Conservation (phyloP, 1,140 invertebrate genomes). For the Apolygus lucorum region DNA sequence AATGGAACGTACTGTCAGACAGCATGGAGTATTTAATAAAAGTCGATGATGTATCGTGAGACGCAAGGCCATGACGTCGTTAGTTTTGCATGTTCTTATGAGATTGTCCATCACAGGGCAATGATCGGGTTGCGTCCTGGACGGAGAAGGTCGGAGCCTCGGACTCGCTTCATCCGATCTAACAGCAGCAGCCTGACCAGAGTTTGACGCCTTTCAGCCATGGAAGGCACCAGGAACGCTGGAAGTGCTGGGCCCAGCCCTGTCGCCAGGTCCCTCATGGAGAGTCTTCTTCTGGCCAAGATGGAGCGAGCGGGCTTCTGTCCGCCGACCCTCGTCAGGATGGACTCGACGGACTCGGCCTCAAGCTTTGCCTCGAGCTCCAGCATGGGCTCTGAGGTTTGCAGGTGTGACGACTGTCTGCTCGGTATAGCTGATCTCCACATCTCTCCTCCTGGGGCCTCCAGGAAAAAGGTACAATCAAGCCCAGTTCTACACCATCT, state of each 20-base stretch:
- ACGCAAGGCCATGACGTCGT: neutral
- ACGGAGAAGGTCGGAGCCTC: neutral
- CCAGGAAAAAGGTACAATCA: conserved; percentile 50
- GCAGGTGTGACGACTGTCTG: conserved; percentile 71
- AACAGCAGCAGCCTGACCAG: neutral
- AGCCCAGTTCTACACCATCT: too few species aligned
- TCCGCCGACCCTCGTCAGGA: conserved; percentile 48
- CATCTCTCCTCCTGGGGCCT: conserved; percentile 45
- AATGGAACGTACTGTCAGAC: too few species aligned
- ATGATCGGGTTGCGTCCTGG: neutral
- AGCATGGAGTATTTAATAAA: too few species aligned
- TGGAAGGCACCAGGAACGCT: conserved; percentile 33
- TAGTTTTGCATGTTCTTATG: neutral
- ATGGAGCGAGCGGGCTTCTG: conserved; percentile 49
- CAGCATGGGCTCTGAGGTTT: conserved; percentile 56
- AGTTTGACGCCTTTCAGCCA: too few species aligned
- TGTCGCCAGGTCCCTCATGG: conserved; percentile 61
- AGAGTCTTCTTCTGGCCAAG: conserved; percentile 63
- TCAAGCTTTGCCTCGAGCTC: conserved; percentile 60
- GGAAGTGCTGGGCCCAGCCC: conserved; percentile 34
- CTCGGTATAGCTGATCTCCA: conserved; percentile 68
- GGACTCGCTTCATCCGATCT: neutral
- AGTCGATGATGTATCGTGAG: too few species aligned
- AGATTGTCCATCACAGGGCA: neutral
- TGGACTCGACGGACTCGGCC: conserved; percentile 67